Conservation (phyloP, 2,113 vertebrate genomes). For the Gnathonemus echidnorhynchus region DNA sequence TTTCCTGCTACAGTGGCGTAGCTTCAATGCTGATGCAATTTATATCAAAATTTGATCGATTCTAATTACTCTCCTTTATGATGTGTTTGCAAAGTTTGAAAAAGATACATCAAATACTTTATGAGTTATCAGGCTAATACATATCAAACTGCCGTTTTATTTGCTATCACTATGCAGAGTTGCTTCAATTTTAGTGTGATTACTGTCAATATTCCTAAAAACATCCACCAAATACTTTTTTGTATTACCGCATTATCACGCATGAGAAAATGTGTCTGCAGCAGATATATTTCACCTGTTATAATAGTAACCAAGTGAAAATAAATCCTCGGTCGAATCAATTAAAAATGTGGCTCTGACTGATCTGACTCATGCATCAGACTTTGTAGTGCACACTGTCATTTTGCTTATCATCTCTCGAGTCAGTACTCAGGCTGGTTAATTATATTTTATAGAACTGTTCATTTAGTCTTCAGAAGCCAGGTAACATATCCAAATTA, state of each 20-base stretch:
- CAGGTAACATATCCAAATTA: not conserved
- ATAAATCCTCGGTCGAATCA: not conserved
- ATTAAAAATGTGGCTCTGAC: not conserved
- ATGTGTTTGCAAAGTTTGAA: not conserved
- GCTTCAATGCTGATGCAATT: not conserved
- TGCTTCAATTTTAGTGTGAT: not conserved
- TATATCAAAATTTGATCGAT: not conserved
- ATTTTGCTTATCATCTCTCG: not conserved
- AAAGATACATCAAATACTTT: not conserved
- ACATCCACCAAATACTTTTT: not conserved
- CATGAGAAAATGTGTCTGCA: not conserved
- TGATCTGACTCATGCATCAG: not conserved
- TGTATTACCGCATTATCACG: not conserved
- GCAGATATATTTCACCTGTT: not conserved
- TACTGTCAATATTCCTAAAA: not conserved
- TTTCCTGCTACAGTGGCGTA: not conserved
- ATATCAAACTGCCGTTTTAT: not conserved
- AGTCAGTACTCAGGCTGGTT: not conserved
- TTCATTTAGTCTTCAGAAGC: not conserved
- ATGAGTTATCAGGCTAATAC: not conserved
- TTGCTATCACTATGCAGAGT: not conserved
- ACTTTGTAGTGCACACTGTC: not conserved
- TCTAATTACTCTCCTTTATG: not conserved
- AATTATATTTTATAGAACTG: not conserved
- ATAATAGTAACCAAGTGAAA: not conserved